Evolutionary conservation across 2,888 invertebrate genomes (phyloP).

Genomic region (Rhingia rostrata): DNA sequence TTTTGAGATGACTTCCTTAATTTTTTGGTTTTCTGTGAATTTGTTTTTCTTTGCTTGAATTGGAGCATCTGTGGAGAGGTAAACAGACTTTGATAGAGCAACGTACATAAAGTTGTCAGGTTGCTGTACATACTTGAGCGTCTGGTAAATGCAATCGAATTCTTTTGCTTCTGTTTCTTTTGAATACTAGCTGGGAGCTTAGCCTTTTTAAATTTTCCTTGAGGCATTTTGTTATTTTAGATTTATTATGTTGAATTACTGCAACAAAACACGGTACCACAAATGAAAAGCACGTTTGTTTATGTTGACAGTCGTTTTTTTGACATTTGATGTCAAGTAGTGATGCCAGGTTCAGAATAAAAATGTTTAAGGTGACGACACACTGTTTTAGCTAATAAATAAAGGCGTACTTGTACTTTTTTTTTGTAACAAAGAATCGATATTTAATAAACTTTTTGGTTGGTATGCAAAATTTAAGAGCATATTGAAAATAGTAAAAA

Average conservation of each 20-base stretch:
- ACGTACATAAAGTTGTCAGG: not conserved
- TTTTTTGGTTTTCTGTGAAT: slow-evolving; percentile 85
- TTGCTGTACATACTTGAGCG: slow-evolving; percentile 84
- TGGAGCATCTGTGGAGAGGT: slow-evolving; percentile 85
- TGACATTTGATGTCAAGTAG: not conserved
- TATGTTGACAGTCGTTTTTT: slow-evolving; percentile 16
- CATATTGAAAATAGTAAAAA: too few species aligned
- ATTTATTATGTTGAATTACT: not conserved
- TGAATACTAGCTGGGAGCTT: slow-evolving; percentile 84
- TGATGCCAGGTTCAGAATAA: not conserved
- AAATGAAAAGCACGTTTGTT: slow-evolving; percentile 45
- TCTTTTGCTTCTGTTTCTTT: slow-evolving; percentile 84
- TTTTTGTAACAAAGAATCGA: too few species aligned
- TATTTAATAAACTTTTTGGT: too few species aligned
- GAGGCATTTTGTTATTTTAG: slow-evolving; percentile 83
- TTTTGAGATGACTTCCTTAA: slow-evolving; percentile 86
- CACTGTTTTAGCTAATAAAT: too few species aligned
- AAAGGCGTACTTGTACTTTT: too few species aligned
- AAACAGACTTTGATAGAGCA: slow-evolving; percentile 14
- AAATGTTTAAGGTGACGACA: not conserved
- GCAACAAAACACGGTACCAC: not conserved
- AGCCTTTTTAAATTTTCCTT: slow-evolving; percentile 86
- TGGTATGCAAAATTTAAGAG: too few species aligned
- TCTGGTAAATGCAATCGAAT: slow-evolving; percentile 83
- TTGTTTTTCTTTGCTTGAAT: slow-evolving; percentile 86